A percentile compares a stretch with the other conserved stretches of the same genome.
Evolutionary conservation across 2,113 vertebrate species (phyloP).

Genomic region (Shinisaurus crocodilurus): DNA sequence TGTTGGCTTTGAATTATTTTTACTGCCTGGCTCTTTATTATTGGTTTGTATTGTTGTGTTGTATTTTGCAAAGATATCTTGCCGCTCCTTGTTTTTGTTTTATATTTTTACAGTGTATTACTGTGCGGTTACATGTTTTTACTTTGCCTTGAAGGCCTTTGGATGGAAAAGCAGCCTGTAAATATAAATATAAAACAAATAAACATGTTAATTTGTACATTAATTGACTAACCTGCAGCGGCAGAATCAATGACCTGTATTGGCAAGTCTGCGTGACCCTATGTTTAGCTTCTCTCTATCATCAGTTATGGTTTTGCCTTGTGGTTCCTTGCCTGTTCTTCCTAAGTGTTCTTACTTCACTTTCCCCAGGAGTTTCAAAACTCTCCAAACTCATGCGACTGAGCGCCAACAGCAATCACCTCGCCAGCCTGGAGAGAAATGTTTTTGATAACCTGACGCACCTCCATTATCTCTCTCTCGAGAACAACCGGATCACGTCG

Average conservation of each 20-base stretch:
- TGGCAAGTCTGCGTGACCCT: too few species aligned
- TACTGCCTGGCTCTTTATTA: not conserved
- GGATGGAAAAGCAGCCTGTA: not conserved
- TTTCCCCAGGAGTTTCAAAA: conserved; percentile 80
- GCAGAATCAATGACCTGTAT: not conserved
- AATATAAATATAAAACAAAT: not conserved
- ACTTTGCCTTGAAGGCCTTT: not conserved
- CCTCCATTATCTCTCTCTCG: conserved; percentile 84
- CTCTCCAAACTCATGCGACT: conserved; percentile 80
- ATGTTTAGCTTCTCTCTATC: not conserved
- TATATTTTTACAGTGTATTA: not conserved
- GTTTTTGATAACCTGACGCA: conserved; percentile 81
- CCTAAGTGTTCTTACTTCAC: conserved; percentile 2
- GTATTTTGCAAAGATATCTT: not conserved
- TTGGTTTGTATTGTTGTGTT: not conserved
- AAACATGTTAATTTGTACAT: not conserved
- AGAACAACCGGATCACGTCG: conserved; percentile 84
- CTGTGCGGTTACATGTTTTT: not conserved
- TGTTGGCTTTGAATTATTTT: not conserved
- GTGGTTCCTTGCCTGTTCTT: not conserved
- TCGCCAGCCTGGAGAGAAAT: conserved; percentile 77
- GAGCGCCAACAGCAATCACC: conserved; percentile 84
- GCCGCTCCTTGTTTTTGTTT: not conserved
- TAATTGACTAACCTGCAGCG: not conserved
- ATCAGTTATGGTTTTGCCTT: not conserved